These are phyloP conservation scores for Scomber scombrus DNA, from an alignment of 2,113 vertebrate genomes.

Conservation along the genomic window DNA sequence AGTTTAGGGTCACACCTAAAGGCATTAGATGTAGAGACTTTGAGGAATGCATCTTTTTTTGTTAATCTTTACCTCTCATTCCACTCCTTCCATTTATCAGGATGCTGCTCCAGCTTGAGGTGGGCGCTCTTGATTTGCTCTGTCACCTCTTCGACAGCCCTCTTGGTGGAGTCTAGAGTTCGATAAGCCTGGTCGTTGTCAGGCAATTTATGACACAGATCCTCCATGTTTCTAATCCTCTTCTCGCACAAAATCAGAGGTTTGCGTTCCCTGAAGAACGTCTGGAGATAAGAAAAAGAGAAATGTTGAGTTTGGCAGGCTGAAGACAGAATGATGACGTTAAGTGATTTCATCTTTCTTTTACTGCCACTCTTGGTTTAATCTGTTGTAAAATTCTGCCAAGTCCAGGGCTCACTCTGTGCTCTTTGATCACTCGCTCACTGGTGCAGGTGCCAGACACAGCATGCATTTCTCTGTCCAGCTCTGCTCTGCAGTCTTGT, in stretches of 20 bases:
- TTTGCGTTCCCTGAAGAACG: constrained; percentile 91
- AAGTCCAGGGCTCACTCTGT: constrained; percentile 85
- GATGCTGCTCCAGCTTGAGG: constrained; percentile 86
- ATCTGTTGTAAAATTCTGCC: constrained; percentile 31
- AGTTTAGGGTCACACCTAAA: neutral
- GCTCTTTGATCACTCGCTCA: constrained; percentile 91
- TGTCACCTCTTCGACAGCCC: constrained; percentile 85
- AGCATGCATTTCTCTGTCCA: constrained; percentile 88
- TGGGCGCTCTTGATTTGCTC: constrained; percentile 85
- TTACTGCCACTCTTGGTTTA: constrained; percentile 12
- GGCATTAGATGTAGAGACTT: neutral
- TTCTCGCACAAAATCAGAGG: constrained; percentile 89
- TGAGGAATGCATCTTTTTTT: neutral
- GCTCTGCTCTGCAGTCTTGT: constrained; percentile 90
- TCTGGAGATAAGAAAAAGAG: constrained; percentile 76
- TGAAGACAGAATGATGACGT: neutral
- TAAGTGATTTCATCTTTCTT: constrained; percentile 44
- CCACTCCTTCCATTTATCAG: constrained; percentile 93
- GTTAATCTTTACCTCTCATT: constrained; percentile 84
- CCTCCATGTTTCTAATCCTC: constrained; percentile 90
- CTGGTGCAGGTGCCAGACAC: constrained; percentile 87
- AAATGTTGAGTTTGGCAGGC: constrained; percentile 6
- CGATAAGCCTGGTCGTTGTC: constrained; percentile 87
- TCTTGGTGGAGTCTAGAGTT: constrained; percentile 80
- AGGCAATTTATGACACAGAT: constrained; percentile 91